Evolutionary conservation across 1,140 invertebrate genomes (phyloP).

Genomic region (Colletes latitarsis): DNA sequence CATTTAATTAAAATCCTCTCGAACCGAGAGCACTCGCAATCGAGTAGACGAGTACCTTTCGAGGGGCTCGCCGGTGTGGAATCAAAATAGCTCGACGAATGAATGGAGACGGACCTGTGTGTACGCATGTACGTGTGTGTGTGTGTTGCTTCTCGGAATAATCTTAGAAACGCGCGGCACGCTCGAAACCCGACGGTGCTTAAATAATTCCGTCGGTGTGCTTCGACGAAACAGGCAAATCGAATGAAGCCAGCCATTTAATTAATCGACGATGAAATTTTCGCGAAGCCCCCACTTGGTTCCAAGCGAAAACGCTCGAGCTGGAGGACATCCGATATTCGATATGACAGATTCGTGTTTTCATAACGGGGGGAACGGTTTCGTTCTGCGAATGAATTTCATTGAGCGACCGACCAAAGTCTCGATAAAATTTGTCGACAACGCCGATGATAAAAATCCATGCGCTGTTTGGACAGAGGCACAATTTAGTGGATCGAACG

Average conservation of each 20-base stretch:
- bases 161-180: conserved; percentile 4
- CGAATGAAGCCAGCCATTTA: not conserved
- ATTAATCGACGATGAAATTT: conserved; percentile 3
- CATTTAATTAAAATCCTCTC: conserved; percentile 65
- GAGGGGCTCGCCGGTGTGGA: conserved; percentile 14
- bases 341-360: not conserved
- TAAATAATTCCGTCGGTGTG: conserved; percentile 14
- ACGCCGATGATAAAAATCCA: not conserved
- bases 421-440: not conserved
- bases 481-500: not conserved
- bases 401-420: not conserved
- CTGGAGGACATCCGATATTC: not conserved
- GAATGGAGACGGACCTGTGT: conserved; percentile 21
- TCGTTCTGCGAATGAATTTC: not conserved
- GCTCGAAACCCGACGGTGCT: not conserved
- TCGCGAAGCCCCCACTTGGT: not conserved
- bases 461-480: not conserved
- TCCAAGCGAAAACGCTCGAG: not conserved
- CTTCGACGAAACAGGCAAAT: not conserved
- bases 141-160: conserved; percentile 23
- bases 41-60: conserved; percentile 52
- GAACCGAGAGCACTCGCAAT: conserved; percentile 53
- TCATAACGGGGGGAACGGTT: not conserved
- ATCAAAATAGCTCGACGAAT: conserved; percentile 35
- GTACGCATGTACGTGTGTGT: too few species aligned